Conservation (phyloP, 2,888 invertebrate species). For the Hyposoter didymator region DNA sequence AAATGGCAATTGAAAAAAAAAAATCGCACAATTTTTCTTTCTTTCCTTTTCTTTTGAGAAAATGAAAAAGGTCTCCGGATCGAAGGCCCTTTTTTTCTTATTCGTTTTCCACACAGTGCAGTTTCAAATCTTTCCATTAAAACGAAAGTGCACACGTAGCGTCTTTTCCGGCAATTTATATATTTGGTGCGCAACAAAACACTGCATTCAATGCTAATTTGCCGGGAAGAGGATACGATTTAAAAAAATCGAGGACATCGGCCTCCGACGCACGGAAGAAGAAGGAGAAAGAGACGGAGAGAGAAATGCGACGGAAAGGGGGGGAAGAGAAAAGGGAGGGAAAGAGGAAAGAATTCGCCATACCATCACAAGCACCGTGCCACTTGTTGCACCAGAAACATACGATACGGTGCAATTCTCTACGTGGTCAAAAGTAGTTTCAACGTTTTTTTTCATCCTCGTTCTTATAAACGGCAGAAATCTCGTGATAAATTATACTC, state of each 20-base stretch:
- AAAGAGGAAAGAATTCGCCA: constrained; percentile 59
- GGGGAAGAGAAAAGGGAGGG: constrained; percentile 27
- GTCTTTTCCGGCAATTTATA: constrained; percentile 31
- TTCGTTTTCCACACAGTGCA: not conserved
- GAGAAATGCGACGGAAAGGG: not conserved
- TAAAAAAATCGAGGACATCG: constrained; percentile 61
- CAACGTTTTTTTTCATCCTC: not conserved
- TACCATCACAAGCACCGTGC: constrained; percentile 44
- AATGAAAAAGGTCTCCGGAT: not conserved
- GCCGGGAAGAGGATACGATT: constrained; percentile 16
- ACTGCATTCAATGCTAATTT: constrained; percentile 59
- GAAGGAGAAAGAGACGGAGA: constrained; percentile 37
- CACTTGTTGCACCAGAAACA: constrained; percentile 70
- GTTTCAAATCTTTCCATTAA: constrained; percentile 3
- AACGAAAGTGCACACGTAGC: not conserved
- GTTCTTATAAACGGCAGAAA: constrained; percentile 11
- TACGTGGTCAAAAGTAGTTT: not conserved
- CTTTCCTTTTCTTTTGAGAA: too few relatives aligned
- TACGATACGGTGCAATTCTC: constrained; percentile 16
- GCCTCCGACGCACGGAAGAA: constrained; percentile 36
- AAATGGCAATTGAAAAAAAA: not conserved
- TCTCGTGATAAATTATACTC: constrained; percentile 6
- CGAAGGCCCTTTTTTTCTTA: not conserved
- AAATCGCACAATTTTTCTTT: not conserved
- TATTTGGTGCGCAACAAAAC: constrained; percentile 19